Evolutionary conservation across 1,140 invertebrate genomes (phyloP).

Genomic region (Cydia splendana): DNA sequence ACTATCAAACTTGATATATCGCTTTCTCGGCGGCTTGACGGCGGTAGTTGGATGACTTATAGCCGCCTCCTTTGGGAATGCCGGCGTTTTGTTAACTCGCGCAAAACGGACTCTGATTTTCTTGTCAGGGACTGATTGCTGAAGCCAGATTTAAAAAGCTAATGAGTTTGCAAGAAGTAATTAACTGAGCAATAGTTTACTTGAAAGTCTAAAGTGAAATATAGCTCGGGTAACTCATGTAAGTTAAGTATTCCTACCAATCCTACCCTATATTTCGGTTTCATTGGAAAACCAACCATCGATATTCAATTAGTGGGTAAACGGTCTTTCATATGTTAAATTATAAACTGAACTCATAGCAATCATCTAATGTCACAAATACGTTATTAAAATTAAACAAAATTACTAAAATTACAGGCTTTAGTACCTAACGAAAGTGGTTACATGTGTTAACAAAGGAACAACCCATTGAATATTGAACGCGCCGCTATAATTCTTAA

Average conservation of each 20-base stretch:
- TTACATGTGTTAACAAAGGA: slow-evolving; percentile 60
- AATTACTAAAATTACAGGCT: background rate
- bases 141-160: slow-evolving; percentile 18
- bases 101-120: slow-evolving; percentile 36
- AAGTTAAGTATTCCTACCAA: background rate
- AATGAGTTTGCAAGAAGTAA: slow-evolving; percentile 30
- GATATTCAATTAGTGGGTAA: background rate
- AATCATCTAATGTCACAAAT: background rate
- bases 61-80: slow-evolving; percentile 49
- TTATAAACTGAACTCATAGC: background rate
- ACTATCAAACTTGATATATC: slow-evolving; percentile 76
- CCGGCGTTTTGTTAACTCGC: slow-evolving; percentile 48
- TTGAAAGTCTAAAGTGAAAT: background rate
- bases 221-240: background rate
- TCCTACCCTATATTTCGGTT: background rate
- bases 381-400: background rate
- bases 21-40: slow-evolving; percentile 61
- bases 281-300: background rate
- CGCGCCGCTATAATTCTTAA: slow-evolving; percentile 66
- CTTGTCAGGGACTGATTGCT: slow-evolving; percentile 24
- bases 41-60: slow-evolving; percentile 69
- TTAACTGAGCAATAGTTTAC: background rate
- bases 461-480: slow-evolving; percentile 69
- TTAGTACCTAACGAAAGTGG: slow-evolving; percentile 34
- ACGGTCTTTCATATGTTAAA: background rate